Conservation (phyloP, 2,113 vertebrate genomes). For the Pithys albifrons region DNA sequence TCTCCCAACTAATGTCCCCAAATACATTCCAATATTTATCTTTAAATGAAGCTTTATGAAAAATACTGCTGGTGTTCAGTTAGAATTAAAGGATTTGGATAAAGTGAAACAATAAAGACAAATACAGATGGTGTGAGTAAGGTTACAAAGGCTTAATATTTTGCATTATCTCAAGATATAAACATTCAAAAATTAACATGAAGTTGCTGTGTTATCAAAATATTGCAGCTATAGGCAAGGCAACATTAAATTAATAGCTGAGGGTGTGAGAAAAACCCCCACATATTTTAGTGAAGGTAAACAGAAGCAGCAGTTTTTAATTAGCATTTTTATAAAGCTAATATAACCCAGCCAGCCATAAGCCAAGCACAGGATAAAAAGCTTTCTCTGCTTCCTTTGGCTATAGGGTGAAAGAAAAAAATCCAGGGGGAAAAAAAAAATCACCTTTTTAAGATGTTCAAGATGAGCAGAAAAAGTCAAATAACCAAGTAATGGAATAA, state of each 20-base stretch:
- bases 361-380: conserved; percentile 68
- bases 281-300: conserved; percentile 78
- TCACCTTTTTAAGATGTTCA: conserved; percentile 73
- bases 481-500: conserved; percentile 73
- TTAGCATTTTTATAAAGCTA: conserved; percentile 78
- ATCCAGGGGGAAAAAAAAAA: not conserved
- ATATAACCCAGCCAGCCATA: conserved; percentile 65
- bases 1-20: not conserved
- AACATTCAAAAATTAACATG: conserved; percentile 82
- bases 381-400: conserved; percentile 78
- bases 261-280: conserved; percentile 49
- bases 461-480: conserved; percentile 71
- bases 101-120: conserved; percentile 71
- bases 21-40: conserved; percentile 64
- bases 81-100: conserved; percentile 77
- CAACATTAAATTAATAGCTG: conserved; percentile 83
- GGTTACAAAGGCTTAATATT: conserved; percentile 78
- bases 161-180: conserved; percentile 80
- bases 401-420: conserved; percentile 54
- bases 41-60: conserved; percentile 65
- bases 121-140: conserved; percentile 69
- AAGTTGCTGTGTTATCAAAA: conserved; percentile 79
- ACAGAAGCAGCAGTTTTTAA: conserved; percentile 74
- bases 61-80: conserved; percentile 85
- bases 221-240: conserved; percentile 83